Percentiles rank a stretch among this genome's conserved stretches.
Conservation (phyloP, 1,140 invertebrate species). For the Palaemon carinicauda region DNA sequence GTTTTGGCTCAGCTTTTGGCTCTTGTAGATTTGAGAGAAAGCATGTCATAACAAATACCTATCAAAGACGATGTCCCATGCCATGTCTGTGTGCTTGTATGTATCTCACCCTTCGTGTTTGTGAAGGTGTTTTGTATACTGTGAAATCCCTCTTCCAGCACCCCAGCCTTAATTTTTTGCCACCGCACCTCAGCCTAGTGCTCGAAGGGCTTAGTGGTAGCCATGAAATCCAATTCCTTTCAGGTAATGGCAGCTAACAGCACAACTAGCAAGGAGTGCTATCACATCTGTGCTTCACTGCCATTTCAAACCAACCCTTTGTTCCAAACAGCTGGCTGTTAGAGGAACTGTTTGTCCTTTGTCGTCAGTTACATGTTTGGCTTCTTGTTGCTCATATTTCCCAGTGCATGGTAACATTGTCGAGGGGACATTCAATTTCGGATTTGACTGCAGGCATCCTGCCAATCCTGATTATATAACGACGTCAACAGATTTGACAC, state of each 20-base stretch:
- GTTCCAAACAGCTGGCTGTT: constrained; percentile 51
- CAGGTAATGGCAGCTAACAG: neutral
- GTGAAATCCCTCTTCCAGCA: neutral
- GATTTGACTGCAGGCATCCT: constrained; percentile 26
- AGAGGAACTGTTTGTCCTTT: constrained; percentile 38
- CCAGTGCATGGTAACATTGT: constrained; percentile 29
- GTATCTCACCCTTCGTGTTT: constrained; percentile 54
- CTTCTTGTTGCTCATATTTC: constrained; percentile 5
- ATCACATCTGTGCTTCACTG: neutral
- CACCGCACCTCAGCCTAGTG: neutral
- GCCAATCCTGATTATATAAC: neutral
- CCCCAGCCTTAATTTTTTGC: neutral
- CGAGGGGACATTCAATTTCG: neutral
- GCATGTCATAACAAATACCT: neutral
- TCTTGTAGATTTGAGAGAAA: too few species aligned
- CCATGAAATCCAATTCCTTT: neutral
- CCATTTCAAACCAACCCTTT: constrained; percentile 18
- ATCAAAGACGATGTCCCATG: constrained; percentile 3
- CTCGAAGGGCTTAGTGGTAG: constrained; percentile 18
- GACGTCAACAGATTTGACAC: neutral
- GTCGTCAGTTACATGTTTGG: constrained; percentile 17
- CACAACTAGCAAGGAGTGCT: constrained; percentile 3
- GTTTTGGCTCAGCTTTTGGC: too few species aligned
- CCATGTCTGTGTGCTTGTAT: constrained; percentile 12
- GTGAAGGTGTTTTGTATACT: constrained; percentile 55